Base-by-base conservation (phyloP, 2,797 vertebrate species). In the Urosaurus nigricauda region DNA sequence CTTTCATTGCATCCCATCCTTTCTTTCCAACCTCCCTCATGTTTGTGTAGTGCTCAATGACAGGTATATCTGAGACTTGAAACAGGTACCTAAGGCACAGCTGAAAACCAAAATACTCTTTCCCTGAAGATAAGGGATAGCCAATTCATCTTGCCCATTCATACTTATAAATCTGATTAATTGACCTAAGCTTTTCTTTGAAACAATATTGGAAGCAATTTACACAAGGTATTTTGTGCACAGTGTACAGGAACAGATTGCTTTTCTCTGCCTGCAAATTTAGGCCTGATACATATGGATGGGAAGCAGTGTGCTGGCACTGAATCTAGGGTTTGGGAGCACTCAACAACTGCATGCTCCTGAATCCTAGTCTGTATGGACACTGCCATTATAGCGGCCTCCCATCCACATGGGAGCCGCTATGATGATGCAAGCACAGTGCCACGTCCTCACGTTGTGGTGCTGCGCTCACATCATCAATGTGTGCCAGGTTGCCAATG, bases 161-260 rank as follows among this genome's bases (percentile, higher is more conserved):
- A 89, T 87, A 85, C 85, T 94, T 94, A 90, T 87, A 85, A 88
- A 79, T 79, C 16, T 83, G 83, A 83, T 93, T 90, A 92, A 93
- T 92, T 85, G 43, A 88, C 51, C 32, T n/a, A 92, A 84, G 29
- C 7, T 87, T 1, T 51, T 80, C 85, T 93, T 89, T 83, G 88
- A 95, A 94, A n/a, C 88, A 84, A 77, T 71, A 92, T 75, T 87
- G 85, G 87, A 94, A 80, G 83, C 82, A 90, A 93, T 89, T 91
- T 92, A 85, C 83, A 89, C 85, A 88, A 68, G 47, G 53, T 82
- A 1, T 91, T 92, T 93, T 86, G 43, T 83, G 60, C 74, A 80
- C 16, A 65, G 63, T 63, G 74, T 24, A 60, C 78, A n/a, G 35
- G 80, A 79, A 78, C 73, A 87, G 79, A 91, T 71, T 68, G 88